Base-by-base conservation (phyloP, 2,113 vertebrate species). In the Scomber japonicus region DNA sequence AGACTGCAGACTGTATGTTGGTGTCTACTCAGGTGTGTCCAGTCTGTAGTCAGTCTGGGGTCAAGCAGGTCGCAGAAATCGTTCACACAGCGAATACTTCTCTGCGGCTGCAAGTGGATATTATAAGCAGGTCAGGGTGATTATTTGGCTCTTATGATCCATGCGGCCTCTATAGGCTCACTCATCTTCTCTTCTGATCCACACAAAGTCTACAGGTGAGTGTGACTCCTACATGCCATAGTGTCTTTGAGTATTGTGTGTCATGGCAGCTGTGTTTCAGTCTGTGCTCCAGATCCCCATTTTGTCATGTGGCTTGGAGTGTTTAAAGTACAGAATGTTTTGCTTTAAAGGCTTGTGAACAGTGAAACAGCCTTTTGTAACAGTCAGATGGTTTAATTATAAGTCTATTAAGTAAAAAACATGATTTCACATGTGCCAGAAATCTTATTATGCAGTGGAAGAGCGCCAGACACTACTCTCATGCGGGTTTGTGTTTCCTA, bases 141-240 rank as follows among this genome's bases (percentile, higher is more conserved):
- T 71, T 54, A 24, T 60, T 74, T 51, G 59, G 3, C 70, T 82
- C 40, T 57, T 70, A 12, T 74, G 65, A 72, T 86, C 70, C 83
- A 83, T 80, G 85, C 1, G 13, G 80, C 76, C 83, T 88, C 51
- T 11, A 35, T 80, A 77, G 64, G 62, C 71, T 85, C 15, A 3
- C 53, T 69, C 70, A 19, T 66, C 72, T 60, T 56, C 44, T 81
- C 70, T 64, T n/a, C 67, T 76, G 75, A 80, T 63, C 50, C 62
- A 14, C 53, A 84, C 56, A 50, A 40, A 68, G n/a, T 56, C 83
- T 51, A 49, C 89, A 92, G 91, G 93, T 94, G 85, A 92, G 91
- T 88, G 59, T 14, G 48, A 80, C 63, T 80, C 50, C 13, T 14
- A 19, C 3, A n/a, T 44, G 21, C 7, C 10, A 40, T 3, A 11